Percentiles rank a stretch among this genome's conserved stretches.
Conservation (phyloP, 1,140 invertebrate species). For the Luehdorfia chinensis region DNA sequence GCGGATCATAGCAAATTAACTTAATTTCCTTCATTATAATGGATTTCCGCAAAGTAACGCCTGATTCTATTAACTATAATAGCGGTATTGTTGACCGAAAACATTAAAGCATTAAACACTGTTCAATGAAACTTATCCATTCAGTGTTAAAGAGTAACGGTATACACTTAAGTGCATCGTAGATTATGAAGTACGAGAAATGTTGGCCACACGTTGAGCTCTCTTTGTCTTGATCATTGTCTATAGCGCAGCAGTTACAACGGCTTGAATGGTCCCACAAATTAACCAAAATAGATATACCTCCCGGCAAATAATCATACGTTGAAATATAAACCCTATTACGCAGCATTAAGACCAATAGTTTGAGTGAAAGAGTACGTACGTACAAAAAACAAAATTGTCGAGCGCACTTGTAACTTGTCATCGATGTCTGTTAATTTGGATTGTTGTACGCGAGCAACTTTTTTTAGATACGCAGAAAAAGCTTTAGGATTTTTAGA, state of each 20-base stretch:
- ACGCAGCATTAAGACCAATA: conserved; percentile 15
- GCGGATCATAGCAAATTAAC: too few relatives aligned
- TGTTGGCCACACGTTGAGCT: conserved; percentile 54
- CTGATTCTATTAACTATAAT: too few relatives aligned
- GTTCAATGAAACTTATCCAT: conserved; percentile 1
- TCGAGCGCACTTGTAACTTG: conserved; percentile 60
- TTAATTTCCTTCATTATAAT: too few relatives aligned
- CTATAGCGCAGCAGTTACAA: conserved; percentile 49
- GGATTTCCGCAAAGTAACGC: too few relatives aligned
- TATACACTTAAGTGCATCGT: conserved; percentile 23
- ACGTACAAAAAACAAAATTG: conserved; percentile 28
- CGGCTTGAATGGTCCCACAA: conserved; percentile 47
- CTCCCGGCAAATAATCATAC: neutral
- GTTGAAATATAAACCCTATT: conserved; percentile 25
- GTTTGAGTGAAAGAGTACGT: conserved; percentile 3
- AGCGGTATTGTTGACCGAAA: too few relatives aligned
- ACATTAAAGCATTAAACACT: too few relatives aligned
- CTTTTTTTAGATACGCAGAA: conserved; percentile 44
- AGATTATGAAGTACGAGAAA: conserved; percentile 35
- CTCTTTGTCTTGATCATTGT: conserved; percentile 60
- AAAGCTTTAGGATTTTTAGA: conserved; percentile 43
- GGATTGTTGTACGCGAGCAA: conserved; percentile 36
- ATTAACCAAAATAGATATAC: conserved; percentile 23
- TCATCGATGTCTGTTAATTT: conserved; percentile 70
- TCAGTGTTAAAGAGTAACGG: conserved; percentile 34